Conservation (phyloP, 1,140 invertebrate species). For the Eumeta japonica region DNA sequence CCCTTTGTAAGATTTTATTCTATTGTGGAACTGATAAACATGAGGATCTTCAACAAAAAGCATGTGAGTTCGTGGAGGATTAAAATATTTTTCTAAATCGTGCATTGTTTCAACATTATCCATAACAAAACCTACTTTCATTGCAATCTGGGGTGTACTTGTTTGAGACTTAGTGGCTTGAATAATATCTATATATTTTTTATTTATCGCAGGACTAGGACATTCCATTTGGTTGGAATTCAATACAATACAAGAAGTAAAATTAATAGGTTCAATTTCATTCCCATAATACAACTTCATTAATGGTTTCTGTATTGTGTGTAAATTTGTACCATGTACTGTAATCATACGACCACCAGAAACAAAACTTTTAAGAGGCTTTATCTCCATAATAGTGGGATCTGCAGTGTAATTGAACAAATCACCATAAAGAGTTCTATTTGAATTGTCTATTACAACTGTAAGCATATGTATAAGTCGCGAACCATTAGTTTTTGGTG, state of each 20-base stretch:
- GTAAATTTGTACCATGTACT: slow-evolving; percentile 87
- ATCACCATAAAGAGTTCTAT: slow-evolving; percentile 79
- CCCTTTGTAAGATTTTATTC: slow-evolving; percentile 88
- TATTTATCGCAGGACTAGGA: slow-evolving; percentile 82
- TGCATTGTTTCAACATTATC: slow-evolving; percentile 87
- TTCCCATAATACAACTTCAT: slow-evolving; percentile 79
- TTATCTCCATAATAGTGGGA: slow-evolving; percentile 91
- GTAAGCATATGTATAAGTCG: slow-evolving; percentile 48
- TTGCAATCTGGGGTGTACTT: slow-evolving; percentile 60
- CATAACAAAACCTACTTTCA: slow-evolving; percentile 91
- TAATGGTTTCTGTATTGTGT: slow-evolving; percentile 87
- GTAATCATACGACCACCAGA: slow-evolving; percentile 92
- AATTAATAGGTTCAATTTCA: slow-evolving; percentile 71
- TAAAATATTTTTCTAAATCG: slow-evolving; percentile 85
- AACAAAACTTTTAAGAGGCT: slow-evolving; percentile 81
- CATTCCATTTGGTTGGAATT: slow-evolving; percentile 93
- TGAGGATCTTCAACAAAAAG: slow-evolving; percentile 91
- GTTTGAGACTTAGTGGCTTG: slow-evolving; percentile 49
- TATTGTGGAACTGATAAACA: slow-evolving; percentile 82
- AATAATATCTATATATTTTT: slow-evolving; percentile 56
- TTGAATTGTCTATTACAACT: slow-evolving; percentile 60
- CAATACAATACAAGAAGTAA: slow-evolving; percentile 80
- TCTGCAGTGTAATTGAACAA: slow-evolving; percentile 89
- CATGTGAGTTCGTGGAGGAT: slow-evolving; percentile 74
- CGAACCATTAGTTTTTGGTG: slow-evolving; percentile 62